Conservation (phyloP, 2,888 invertebrate genomes). For the Serripes groenlandicus region DNA sequence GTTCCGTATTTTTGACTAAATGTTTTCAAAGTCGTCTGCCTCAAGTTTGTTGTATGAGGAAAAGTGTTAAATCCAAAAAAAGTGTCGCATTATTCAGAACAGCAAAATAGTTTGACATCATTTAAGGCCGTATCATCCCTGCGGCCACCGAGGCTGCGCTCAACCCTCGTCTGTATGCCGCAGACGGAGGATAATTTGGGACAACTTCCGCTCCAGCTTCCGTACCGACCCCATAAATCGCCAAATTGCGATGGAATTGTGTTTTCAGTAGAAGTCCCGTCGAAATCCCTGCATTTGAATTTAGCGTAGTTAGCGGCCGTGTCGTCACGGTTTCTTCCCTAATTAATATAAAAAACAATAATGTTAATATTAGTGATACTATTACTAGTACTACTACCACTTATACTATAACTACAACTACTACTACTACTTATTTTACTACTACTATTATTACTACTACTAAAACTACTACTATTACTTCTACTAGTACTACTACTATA, state of each 20-base stretch:
- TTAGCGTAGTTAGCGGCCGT: slow-evolving; percentile 1
- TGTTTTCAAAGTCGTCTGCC: too few species aligned
- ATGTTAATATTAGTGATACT: neutral
- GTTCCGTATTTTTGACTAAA: too few species aligned
- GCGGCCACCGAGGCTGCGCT: neutral
- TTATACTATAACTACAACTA: too few species aligned
- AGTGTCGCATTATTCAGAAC: neutral
- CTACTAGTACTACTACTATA: too few species aligned
- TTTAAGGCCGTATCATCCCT: slow-evolving; percentile 3
- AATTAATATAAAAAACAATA: neutral
- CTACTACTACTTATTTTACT: too few species aligned
- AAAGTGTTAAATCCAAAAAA: too few species aligned
- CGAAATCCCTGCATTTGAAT: slow-evolving; percentile 5
- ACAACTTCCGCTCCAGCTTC: slow-evolving; percentile 11
- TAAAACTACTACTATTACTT: too few species aligned
- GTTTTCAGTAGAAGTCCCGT: neutral
- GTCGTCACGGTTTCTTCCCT: neutral
- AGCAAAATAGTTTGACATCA: slow-evolving; percentile 8
- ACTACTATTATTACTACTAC: too few species aligned
- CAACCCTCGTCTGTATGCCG: neutral
- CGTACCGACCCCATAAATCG: neutral
- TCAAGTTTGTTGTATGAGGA: too few species aligned
- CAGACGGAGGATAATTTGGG: neutral
- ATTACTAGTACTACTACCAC: neutral
- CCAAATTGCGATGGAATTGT: neutral